These are phyloP conservation scores for Acanthochromis polyacanthus DNA, from an alignment of 2,113 vertebrate genomes.

Conservation along the genomic window DNA sequence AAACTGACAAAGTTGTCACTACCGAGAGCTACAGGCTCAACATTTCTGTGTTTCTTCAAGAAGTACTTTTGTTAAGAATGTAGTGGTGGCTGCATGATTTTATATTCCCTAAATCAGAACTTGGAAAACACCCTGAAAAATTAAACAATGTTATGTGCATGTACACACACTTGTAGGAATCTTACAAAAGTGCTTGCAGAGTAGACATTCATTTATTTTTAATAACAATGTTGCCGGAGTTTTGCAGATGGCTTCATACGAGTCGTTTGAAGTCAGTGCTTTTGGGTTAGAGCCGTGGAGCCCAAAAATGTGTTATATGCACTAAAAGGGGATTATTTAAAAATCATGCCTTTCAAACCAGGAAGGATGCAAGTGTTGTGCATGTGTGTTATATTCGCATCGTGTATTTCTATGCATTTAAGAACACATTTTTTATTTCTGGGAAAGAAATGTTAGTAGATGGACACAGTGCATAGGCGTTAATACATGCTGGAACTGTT, in stretches of 20 bases:
- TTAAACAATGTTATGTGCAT: conserved; percentile 6
- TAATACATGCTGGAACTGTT: no score
- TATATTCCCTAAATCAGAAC: not conserved
- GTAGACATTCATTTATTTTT: conserved; percentile 29
- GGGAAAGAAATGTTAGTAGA: no score
- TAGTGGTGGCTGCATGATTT: not conserved
- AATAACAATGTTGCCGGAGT: not conserved
- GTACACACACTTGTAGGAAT: conserved; percentile 17
- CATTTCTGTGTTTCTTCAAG: not conserved
- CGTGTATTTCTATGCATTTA: no score
- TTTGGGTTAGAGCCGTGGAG: not conserved
- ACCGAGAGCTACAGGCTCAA: no score
- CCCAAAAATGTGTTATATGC: not conserved
- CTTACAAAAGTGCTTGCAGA: conserved; percentile 14
- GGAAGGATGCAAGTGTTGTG: not conserved
- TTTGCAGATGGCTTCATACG: conserved; percentile 8
- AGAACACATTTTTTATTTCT: no score
- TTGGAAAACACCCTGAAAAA: conserved; percentile 7
- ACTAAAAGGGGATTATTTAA: not conserved
- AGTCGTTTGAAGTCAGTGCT: not conserved
- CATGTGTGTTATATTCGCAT: not conserved
- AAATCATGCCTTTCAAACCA: not conserved
- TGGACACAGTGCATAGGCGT: no score
- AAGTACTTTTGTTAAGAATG: not conserved
- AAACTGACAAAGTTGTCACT: no score